Base-by-base conservation (phyloP, 2,113 vertebrate genomes). In the Myiagra hebetior region DNA sequence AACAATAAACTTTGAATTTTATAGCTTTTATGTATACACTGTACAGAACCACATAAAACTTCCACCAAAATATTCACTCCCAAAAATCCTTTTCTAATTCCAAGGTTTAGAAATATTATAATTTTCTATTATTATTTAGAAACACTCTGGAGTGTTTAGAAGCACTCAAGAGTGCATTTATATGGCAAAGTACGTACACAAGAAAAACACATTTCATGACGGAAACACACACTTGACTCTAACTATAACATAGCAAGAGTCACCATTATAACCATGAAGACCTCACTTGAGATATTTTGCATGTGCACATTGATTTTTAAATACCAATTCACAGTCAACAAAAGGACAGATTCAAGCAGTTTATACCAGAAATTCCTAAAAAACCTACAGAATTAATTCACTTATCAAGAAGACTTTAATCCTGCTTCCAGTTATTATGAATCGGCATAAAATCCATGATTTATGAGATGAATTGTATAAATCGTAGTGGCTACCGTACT, bases 381-480 rank as follows among this genome's bases (percentile, higher is more conserved):
- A 44, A 91, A 93, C 46, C 28, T 72, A 56, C 19, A 89, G 37
- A 94, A 92, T 93, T 87, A 94, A 92, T 76, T 82, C 47, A 72
- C 33, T 94, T 95, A 86, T 85, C 68, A 89, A 69, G 52, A 95
- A 89, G 52, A 47, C 11, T 75, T 80, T 93, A 87, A 95, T 96
- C 49, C 83, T 89, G 4, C 72, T 94, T 77, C 59, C 55, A 77
- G 73, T 57, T 62, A 28, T 68, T 88, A 72, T 91, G 87, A 97
- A 50, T 97, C 93, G 96, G 77, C 16, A 24, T 68, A 75, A 90
- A 96, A 74, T 83, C 85, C 78, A 72, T 93, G 8, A 92, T 95
- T 93, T 93, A 85, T 78, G 69, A 49, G 21, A 92, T 82, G 8
- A 78, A 83, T 93, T 93, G 67, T 81, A 41, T 92, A 68, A 94